Conservation (phyloP, 2,797 vertebrate species). For the Myotis vivesi region DNA sequence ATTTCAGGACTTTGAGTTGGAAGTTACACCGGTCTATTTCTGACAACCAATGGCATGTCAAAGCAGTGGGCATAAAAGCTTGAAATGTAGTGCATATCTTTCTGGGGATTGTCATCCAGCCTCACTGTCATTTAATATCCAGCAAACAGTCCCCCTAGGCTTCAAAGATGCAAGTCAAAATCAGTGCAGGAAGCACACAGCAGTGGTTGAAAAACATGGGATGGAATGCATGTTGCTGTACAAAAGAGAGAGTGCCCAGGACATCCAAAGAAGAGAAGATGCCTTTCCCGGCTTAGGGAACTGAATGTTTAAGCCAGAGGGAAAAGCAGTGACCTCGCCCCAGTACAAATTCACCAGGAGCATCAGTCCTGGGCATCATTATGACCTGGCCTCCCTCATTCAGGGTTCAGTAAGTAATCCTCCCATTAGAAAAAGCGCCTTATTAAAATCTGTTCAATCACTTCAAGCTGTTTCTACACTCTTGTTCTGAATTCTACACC, state of each 20-base stretch:
- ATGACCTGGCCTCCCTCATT: neutral
- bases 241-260: constrained; percentile 27
- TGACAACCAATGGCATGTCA: constrained; percentile 44
- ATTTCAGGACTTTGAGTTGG: constrained; percentile 40
- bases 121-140: constrained; percentile 41
- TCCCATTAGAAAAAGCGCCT: neutral
- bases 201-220: neutral
- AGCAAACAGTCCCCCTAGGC: constrained; percentile 5
- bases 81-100: neutral
- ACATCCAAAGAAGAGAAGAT: neutral
- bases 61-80: constrained; percentile 6
- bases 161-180: constrained; percentile 44
- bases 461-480: neutral
- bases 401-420: neutral
- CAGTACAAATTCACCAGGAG: neutral
- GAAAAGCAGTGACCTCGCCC: neutral
- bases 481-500: neutral
- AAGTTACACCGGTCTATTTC: constrained; percentile 29
- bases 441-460: neutral
- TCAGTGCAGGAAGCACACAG: neutral
- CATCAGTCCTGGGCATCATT: neutral
- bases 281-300: constrained; percentile 27
- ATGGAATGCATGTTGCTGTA: neutral
- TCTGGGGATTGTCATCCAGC: constrained; percentile 51
- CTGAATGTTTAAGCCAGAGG: neutral